A percentile compares a stretch with the other conserved stretches of the same genome.
Conservation (phyloP, 2,888 invertebrate genomes). For the Mythimna ferrago region DNA sequence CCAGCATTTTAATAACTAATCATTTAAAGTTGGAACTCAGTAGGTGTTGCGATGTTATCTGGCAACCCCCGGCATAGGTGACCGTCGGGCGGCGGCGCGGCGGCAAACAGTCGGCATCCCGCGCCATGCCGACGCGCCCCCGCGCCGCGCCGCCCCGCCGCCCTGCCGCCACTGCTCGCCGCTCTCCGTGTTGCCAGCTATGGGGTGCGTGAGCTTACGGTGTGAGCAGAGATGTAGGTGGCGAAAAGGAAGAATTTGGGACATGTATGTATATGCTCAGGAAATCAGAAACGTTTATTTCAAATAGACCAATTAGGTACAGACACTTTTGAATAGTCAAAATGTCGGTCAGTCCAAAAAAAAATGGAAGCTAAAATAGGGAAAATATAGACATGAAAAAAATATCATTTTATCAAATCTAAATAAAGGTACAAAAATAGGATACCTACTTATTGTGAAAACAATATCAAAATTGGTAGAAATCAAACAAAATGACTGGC, state of each 20-base stretch:
- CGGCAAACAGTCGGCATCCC: constrained; percentile 51
- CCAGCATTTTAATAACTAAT: constrained; percentile 26
- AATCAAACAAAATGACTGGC: too few species aligned
- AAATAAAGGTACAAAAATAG: too few species aligned
- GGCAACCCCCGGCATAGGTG: constrained; percentile 63
- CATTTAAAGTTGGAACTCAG: constrained; percentile 27
- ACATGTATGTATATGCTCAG: neutral
- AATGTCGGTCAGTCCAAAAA: too few species aligned
- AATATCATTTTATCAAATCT: too few species aligned
- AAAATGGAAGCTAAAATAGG: too few species aligned
- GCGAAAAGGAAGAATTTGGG: neutral
- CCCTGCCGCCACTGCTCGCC: constrained; percentile 48
- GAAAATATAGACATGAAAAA: too few species aligned
- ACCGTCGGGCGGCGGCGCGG: constrained; percentile 57
- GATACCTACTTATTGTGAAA: too few species aligned
- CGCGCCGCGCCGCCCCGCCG: constrained; percentile 55
- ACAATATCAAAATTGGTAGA: too few species aligned
- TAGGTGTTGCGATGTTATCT: constrained; percentile 52
- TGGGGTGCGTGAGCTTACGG: constrained; percentile 30
- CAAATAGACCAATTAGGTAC: too few species aligned
- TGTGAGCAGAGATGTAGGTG: neutral
- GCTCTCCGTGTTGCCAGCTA: constrained; percentile 34
- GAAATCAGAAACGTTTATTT: too few species aligned
- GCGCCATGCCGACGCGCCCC: constrained; percentile 60
- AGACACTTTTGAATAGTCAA: too few species aligned